Conservation (phyloP, 1,140 invertebrate species). For the Drosophila novamexicana region DNA sequence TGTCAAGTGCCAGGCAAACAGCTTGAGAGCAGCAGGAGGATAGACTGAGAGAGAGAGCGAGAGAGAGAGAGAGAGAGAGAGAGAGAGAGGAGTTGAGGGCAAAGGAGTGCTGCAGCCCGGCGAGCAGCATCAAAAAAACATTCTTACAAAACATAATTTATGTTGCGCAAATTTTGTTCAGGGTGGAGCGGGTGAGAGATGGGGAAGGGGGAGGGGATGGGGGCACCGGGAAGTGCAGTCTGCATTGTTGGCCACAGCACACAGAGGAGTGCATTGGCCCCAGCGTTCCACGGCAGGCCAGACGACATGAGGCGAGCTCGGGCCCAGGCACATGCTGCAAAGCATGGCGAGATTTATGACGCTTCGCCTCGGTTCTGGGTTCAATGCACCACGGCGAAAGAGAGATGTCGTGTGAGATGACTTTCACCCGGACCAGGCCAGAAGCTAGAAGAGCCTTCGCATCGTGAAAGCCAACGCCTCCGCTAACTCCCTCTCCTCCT, state of each 20-base stretch:
- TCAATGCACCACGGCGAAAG: constrained; percentile 23
- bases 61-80: neutral
- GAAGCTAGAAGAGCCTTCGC: constrained; percentile 46
- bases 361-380: constrained; percentile 43
- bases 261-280: constrained; percentile 29
- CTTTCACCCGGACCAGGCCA: constrained; percentile 58
- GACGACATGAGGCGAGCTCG: constrained; percentile 1
- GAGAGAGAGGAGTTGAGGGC: constrained; percentile 1
- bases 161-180: constrained; percentile 72
- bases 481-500: constrained; percentile 7
- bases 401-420: constrained; percentile 21
- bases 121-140: constrained; percentile 55
- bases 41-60: neutral
- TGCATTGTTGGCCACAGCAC: constrained; percentile 29
- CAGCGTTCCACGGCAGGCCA: constrained; percentile 11
- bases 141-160: constrained; percentile 81
- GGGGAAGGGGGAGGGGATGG: no score
- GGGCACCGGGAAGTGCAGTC: constrained; percentile 3
- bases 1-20: constrained; percentile 73
- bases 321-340: constrained; percentile 26
- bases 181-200: no score
- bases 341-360: constrained; percentile 46
- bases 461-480: constrained; percentile 78
- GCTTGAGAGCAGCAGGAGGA: constrained; percentile 44
- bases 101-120: constrained; percentile 11